These are phyloP conservation scores for Chionodraco myersi DNA, from an alignment of 2,113 vertebrate species.

Conservation along the genomic window DNA sequence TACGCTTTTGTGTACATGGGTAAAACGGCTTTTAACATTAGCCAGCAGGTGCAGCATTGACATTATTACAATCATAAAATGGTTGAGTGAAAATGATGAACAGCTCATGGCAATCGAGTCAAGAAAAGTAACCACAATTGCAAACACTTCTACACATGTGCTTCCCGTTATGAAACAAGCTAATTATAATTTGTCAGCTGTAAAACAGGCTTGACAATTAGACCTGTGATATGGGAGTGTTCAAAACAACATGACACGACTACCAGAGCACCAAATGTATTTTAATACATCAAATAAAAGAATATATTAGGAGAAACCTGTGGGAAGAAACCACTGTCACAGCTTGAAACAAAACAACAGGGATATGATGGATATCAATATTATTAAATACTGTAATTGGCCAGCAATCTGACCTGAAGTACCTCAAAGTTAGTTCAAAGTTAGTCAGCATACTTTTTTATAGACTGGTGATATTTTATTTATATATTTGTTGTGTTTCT, in stretches of 20 bases:
- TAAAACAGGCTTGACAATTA: constrained; percentile 15
- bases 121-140: constrained; percentile 32
- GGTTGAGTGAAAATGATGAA: constrained; percentile 10
- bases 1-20: background rate
- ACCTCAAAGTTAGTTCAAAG: background rate
- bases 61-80: background rate
- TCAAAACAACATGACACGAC: constrained; percentile 18
- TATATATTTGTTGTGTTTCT: constrained; percentile 1
- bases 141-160: constrained; percentile 28
- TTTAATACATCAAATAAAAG: background rate
- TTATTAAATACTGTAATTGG: background rate
- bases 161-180: constrained; percentile 23
- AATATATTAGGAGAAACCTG: background rate
- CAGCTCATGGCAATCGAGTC: constrained; percentile 14
- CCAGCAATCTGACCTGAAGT: background rate
- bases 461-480: background rate
- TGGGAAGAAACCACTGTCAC: background rate
- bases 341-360: background rate
- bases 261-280: background rate
- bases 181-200: constrained; percentile 46
- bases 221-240: constrained; percentile 25
- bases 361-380: background rate
- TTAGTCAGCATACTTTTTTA: background rate
- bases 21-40: background rate
- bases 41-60: background rate